Evolutionary conservation across 2,888 invertebrate genomes (phyloP).

Genomic region (Cyrtodaria siliqua): DNA sequence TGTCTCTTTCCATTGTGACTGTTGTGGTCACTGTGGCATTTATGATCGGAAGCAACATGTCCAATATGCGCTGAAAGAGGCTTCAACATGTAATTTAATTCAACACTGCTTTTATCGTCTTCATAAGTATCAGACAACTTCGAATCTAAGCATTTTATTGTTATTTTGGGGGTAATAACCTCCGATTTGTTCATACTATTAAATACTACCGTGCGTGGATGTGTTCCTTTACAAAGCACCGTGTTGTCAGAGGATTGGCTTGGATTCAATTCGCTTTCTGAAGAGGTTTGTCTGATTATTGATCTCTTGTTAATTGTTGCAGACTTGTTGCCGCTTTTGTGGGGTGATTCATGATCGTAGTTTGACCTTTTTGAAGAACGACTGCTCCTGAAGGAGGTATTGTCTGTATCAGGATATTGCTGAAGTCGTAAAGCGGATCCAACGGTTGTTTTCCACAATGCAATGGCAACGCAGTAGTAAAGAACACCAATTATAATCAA

Average conservation of each 20-base stretch:
- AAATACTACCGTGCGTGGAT: background rate
- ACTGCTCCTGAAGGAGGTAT: background rate
- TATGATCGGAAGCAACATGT: too few species aligned
- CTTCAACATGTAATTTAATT: background rate
- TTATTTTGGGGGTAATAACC: background rate
- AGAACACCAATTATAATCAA: conserved; percentile 91
- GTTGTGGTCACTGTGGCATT: background rate
- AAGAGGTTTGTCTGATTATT: too few species aligned
- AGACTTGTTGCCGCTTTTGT: too few species aligned
- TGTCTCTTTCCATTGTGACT: too few species aligned
- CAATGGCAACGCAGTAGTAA: conserved; percentile 94
- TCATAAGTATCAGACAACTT: background rate
- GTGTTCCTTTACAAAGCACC: too few species aligned
- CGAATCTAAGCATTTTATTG: background rate
- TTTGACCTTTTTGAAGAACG: background rate
- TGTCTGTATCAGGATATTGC: conserved; percentile 11
- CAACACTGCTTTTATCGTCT: background rate
- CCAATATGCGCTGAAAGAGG: too few species aligned
- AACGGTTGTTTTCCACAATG: conserved; percentile 90
- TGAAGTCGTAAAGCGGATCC: conserved; percentile 37
- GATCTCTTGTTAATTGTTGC: background rate
- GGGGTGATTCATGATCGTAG: background rate
- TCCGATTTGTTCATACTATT: background rate
- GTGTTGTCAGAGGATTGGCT: background rate
- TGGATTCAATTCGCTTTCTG: background rate